Evolutionary conservation across 2,797 vertebrate species (phyloP), one percentile per base, ranked within the genome.

Genomic region (Eupleurogrammus muticus): DNA sequence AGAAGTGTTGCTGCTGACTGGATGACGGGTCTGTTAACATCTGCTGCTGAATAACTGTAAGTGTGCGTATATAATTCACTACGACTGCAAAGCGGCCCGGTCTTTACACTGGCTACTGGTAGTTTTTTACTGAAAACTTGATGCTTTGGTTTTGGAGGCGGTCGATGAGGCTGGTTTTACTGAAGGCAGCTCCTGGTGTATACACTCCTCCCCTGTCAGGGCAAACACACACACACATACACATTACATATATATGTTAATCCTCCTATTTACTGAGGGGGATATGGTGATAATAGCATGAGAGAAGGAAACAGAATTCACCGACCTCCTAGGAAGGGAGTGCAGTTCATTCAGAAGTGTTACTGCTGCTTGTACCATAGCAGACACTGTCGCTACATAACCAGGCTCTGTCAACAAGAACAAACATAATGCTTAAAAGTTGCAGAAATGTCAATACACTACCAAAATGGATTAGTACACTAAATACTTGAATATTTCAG

Each of bases 161-260:
- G 51, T 96, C 92, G 21, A 96, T 95, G 77, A 97, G 72, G 47
- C 91, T 96, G 65, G 95, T 97, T 88, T 93, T 95, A 56, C 77
- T 89, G 87, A 97, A 97, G 60, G 91, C 95, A 16, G 94, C 94
- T 90, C 95, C 96, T 0, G 96, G 96, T 28, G 95, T 92, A 88
- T 95, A 97, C 17, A 97, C 95, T 0, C 96, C 96, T 24, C 96
- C 96, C 58, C 96, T 97, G 85, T 67, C 2, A 46, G 50, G 1
- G 9, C 52, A 23, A 21, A 28, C 16, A n/a, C 7, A 52, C 4
- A 68, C 5, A 32, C 38, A 0, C 6, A 51, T 1, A 34, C 2
- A 60, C 35, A 53, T 5, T 5, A 14, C 6, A 42, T 42, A 5
- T 9, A 23, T 14, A 56, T 5, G 16, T 13, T 51, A 44, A n/a